Evolutionary conservation across 35 echinoderm and acorn worm genomes (phyloP).

Genomic region (Patiria miniata): DNA sequence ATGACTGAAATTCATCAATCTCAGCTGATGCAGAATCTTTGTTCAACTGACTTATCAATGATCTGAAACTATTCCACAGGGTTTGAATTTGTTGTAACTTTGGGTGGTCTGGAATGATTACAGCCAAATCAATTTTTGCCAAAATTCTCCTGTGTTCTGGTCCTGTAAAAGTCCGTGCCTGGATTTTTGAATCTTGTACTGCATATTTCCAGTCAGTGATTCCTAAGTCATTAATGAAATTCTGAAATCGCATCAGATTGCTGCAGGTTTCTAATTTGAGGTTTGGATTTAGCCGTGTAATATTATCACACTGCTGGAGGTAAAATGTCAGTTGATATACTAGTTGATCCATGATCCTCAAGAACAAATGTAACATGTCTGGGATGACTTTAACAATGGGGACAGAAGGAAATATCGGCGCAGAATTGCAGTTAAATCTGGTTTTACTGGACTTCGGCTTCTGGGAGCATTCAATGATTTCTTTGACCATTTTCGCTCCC

Average conservation of each 20-base stretch:
- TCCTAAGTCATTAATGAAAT: constrained; percentile 21
- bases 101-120: constrained; percentile 39
- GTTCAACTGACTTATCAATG: background rate
- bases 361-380: constrained; percentile 64
- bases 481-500: constrained; percentile 44
- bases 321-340: constrained; percentile 56
- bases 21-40: constrained; percentile 10
- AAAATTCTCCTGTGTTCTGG: constrained; percentile 42
- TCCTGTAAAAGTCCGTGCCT: constrained; percentile 22
- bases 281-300: constrained; percentile 20
- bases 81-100: constrained; percentile 3
- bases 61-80: constrained; percentile 14
- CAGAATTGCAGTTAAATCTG: constrained; percentile 50
- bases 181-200: constrained; percentile 38
- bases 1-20: constrained; percentile 26
- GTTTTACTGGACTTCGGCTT: constrained; percentile 60
- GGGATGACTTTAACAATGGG: constrained; percentile 48
- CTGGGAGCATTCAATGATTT: constrained; percentile 53
- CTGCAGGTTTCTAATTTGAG: constrained; percentile 28
- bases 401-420: constrained; percentile 43
- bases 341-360: constrained; percentile 60
- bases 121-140: constrained; percentile 9
- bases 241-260: constrained; percentile 53
- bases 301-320: constrained; percentile 34
- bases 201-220: constrained; percentile 35